Base-by-base conservation (phyloP, 2,888 invertebrate genomes). In the Pachliopta kotzebuea region DNA sequence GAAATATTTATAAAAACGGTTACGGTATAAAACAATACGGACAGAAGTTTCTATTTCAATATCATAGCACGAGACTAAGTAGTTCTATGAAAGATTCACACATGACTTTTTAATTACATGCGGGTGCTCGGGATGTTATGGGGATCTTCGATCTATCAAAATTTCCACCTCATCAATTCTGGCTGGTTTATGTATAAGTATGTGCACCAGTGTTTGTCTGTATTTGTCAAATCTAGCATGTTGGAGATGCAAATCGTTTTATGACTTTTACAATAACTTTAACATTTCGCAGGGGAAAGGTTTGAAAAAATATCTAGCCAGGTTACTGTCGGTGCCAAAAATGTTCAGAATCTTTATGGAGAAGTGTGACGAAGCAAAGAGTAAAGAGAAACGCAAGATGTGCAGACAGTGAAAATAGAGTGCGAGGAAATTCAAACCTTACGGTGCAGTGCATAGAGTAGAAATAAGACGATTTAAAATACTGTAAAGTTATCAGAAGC, bases 181-280 rank as follows among this genome's bases (percentile, higher is more conserved):
- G 91, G 91, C 91, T 91, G 91, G 91, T 88, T 78, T 89, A 91
- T 90, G 91, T 90, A 90, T 81, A 90, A 89, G 89, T 90, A 90
- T 85, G 76, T 90, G 89, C 89, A 90, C 90, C 88, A 83, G 85
- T 89, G 84, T 87, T 65, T 74, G 68, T 75, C 67, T 79, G 76
- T 78, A 68, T 65, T 72, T 75, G 75, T 79, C 81, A 81, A 83
- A 65, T 76, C 71, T 80, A 77, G 70, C 77, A 79, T 77, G 72
- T 79, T 74, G 69, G 75, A 55, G 24, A 52, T 11, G 56, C 11
- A 60, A 79, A 75, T 76, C 73, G 75, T 70, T 71, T 74, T 71
- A 75, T 72, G 63, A 68, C 63, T 56, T 70, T 72, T 68, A 72
- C 74, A 76, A 67, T 65, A 65, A 71, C 56, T 65, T 68, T 67